Evolutionary conservation across 1,140 invertebrate genomes (phyloP).

Genomic region (Diprion similis): DNA sequence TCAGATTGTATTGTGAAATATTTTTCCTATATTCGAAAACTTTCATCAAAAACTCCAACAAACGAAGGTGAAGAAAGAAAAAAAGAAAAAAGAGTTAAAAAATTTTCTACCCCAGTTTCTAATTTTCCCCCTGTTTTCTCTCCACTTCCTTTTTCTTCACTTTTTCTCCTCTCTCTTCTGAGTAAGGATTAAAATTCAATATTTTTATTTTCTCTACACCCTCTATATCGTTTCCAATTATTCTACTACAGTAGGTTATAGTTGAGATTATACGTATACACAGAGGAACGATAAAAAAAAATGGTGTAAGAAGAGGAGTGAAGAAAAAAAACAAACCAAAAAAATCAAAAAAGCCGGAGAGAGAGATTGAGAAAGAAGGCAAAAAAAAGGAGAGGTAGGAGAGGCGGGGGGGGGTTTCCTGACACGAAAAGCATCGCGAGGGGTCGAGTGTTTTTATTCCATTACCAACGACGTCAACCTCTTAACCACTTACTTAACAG

Average conservation of each 20-base stretch:
- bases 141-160: conserved; percentile 5
- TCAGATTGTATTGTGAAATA: no score
- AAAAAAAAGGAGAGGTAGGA: conserved; percentile 11
- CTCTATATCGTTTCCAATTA: no score
- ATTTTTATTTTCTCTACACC: no score
- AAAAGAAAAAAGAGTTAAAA: no score
- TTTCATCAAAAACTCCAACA: no score
- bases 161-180: neutral
- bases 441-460: conserved; percentile 55
- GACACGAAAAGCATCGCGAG: conserved; percentile 31
- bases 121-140: no score
- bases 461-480: conserved; percentile 43
- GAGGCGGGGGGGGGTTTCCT: conserved; percentile 13
- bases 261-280: no score
- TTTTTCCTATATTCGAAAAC: no score
- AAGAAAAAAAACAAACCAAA: conserved; percentile 17
- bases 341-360: conserved; percentile 15
- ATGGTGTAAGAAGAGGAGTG: neutral
- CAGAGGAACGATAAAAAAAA: neutral
- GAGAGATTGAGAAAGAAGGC: conserved; percentile 12
- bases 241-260: no score
- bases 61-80: no score
- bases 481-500: conserved; percentile 52
- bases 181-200: neutral
- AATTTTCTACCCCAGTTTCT: no score